phyloP scores from a whole-genome alignment of 1,140 invertebrate genomes.

The Zaprionus davidi region DNA sequence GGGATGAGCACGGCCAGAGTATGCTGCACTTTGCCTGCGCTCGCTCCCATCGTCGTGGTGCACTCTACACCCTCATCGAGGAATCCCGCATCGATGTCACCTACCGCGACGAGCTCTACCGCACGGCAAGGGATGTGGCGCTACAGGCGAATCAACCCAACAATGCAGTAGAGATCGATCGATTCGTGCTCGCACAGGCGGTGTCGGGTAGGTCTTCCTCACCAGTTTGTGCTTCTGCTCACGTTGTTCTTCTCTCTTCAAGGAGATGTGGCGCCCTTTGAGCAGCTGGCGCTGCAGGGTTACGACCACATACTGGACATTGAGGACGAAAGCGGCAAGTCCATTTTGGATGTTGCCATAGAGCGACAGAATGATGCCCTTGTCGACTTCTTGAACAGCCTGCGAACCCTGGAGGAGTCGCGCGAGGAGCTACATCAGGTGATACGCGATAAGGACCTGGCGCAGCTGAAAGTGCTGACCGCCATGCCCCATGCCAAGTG shows the following conservation, averaged over 20 bases:
- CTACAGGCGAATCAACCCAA: constrained; percentile 90
- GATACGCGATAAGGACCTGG: constrained; percentile 88
- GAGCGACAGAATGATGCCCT: constrained; percentile 88
- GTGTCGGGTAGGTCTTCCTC: constrained; percentile 87
- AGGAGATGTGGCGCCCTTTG: constrained; percentile 91
- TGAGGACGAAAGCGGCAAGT: constrained; percentile 88
- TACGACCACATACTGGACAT: constrained; percentile 94
- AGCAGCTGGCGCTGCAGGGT: constrained; percentile 91
- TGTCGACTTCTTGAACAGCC: constrained; percentile 88
- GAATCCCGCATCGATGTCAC: constrained; percentile 91
- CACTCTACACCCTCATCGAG: constrained; percentile 90
- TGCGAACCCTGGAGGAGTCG: constrained; percentile 90
- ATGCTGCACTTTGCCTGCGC: constrained; percentile 95
- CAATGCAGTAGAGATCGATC: constrained; percentile 93
- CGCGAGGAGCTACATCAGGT: constrained; percentile 91
- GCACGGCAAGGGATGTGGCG: constrained; percentile 94
- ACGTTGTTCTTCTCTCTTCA: not conserved
- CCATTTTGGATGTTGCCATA: constrained; percentile 88
- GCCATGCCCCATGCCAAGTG: constrained; percentile 87
- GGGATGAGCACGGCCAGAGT: constrained; percentile 93
- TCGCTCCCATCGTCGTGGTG: constrained; percentile 90
- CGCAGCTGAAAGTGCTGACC: constrained; percentile 87
- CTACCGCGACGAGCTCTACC: constrained; percentile 92
- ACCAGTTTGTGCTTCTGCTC: not conserved
- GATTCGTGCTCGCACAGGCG: constrained; percentile 90